Base-by-base conservation (phyloP, 2,888 invertebrate genomes). In the Orthonychiurus folsomi region DNA sequence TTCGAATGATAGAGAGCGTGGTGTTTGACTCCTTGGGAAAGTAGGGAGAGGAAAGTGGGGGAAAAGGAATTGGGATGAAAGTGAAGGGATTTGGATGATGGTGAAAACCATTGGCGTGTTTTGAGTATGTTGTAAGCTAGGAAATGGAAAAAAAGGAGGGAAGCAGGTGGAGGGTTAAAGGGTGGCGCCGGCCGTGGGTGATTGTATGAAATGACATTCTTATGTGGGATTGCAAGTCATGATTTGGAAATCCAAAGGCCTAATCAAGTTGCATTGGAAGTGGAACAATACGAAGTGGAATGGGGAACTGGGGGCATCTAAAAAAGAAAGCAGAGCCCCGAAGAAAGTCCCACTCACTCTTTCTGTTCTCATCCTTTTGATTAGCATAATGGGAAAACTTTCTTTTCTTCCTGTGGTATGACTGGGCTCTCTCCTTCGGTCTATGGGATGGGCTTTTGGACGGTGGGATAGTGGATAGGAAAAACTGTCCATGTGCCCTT, bases 321-420 rank as follows among this genome's bases (percentile, higher is more conserved):
- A 66, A 70, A 69, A 61, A 56, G 58, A 60, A 50, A 61, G 52
- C 52, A 54, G 53, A 53, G 47, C 28, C 50, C 54, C 25, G 56
- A 28, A 50, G 21, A 50, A 50, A 50, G 61, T 64, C 64, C 53
- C 58, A 65, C 63, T 57, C 60, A 60, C 61, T 66, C 59, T 66
- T 66, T 66, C 65, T 37, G 50, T 64, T 68, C 66, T 66, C 56
- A 52, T 63, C 50, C 55, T 62, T 63, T 68, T 69, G 70, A 72
- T 72, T 72, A 72, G 70, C 70, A 72, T 72, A 72, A 72, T 72
- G 72, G 70, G 70, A 72, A 72, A 72, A 72, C 61, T 72, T 72
- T 68, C 61, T 61, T 47, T 56, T 58, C 28, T n/a, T n/a, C n/a
- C n/a, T 55, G 53, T 56, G 24, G 52, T 52, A n/a, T n/a, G n/a